Evolutionary conservation across 2,797 vertebrate species (phyloP), one percentile per base, ranked within the genome.

Genomic region (Urophycis tenuis): DNA sequence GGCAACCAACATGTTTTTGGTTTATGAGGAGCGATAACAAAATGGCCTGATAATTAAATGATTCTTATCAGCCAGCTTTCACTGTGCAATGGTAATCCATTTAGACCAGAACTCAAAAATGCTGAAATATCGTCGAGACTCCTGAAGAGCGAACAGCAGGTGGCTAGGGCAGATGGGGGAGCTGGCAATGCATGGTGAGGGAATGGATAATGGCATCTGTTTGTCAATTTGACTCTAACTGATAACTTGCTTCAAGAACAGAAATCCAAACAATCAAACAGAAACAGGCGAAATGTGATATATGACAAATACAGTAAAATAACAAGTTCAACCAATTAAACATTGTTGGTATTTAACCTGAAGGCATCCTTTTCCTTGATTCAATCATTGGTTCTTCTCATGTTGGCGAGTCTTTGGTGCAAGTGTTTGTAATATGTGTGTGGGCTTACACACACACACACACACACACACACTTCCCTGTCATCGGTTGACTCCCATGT

Each of bases 401-500:
- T 11, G 22, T 32, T 17, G 80, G 36, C 80, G 33, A 45, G 6
- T 41, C 17, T 75, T 10, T 74, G 33, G 35, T 78, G 81, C 1
- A 3, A 73, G 6, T 36, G n/a, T 69, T 69, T 69, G 60, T 29
- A n/a, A 49, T 53, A 15, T 29, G 36, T 32, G 4, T 78, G 3
- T 32, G 25, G 11, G 41, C 71, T 49, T 49, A 49, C n/a, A 36
- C 35, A 36, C 35, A 73, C 33, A 73, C 33, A 73, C 12, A 39
- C 72, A 73, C 33, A 39, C 72, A 73, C 36, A 29, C 72, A 45
- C 72, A 71, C 77, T 11, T 74, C 32, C 34, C 39, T 79, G 75
- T 74, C 34, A 71, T 60, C 72, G 17, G 36, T 69, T 41, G 19
- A 80, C 41, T 79, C 72, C 72, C 78, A 41, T 64, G 71, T 75